phyloP scores from a whole-genome alignment of 2,888 invertebrate species.

The Oscheius onirici region DNA sequence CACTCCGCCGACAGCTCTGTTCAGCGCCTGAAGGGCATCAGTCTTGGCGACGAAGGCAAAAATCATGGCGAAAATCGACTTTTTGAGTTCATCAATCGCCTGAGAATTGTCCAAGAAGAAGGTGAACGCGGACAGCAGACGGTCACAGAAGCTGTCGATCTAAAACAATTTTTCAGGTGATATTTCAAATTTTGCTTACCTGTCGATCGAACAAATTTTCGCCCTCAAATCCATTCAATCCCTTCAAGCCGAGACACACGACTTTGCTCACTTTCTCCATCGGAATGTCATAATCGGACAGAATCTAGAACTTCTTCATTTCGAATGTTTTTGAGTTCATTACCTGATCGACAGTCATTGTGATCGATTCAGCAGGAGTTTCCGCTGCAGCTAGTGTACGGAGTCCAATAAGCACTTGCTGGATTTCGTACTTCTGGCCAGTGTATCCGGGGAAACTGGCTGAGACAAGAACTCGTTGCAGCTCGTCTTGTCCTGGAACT shows the following conservation, averaged over 20 bases:
- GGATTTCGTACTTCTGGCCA: conserved; percentile 41
- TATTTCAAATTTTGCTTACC: no score
- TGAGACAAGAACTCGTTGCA: conserved; percentile 30
- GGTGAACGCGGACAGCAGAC: conserved; percentile 15
- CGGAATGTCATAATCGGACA: conserved; percentile 46
- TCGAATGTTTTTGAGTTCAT: neutral
- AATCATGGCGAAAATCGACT: conserved; percentile 44
- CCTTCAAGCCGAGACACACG: conserved; percentile 41
- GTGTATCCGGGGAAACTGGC: conserved; percentile 39
- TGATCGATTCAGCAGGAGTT: conserved; percentile 28
- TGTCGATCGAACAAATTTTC: conserved; percentile 17
- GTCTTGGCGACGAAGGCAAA: conserved; percentile 46
- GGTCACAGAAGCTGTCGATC: conserved; percentile 23
- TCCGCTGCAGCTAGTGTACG: conserved; percentile 30
- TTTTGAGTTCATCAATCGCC: conserved; percentile 34
- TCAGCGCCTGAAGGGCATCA: conserved; percentile 24
- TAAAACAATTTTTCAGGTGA: conserved; percentile 23
- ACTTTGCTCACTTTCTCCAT: conserved; percentile 49
- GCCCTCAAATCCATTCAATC: conserved; percentile 5
- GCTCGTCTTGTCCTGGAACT: conserved; percentile 12
- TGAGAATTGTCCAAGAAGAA: conserved; percentile 23
- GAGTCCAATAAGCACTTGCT: conserved; percentile 49
- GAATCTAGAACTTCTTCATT: conserved; percentile 35
- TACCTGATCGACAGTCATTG: conserved; percentile 34
- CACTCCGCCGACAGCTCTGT: conserved; percentile 38